phyloP scores from a whole-genome alignment of 2,113 vertebrate species.

The Meriones unguiculatus region DNA sequence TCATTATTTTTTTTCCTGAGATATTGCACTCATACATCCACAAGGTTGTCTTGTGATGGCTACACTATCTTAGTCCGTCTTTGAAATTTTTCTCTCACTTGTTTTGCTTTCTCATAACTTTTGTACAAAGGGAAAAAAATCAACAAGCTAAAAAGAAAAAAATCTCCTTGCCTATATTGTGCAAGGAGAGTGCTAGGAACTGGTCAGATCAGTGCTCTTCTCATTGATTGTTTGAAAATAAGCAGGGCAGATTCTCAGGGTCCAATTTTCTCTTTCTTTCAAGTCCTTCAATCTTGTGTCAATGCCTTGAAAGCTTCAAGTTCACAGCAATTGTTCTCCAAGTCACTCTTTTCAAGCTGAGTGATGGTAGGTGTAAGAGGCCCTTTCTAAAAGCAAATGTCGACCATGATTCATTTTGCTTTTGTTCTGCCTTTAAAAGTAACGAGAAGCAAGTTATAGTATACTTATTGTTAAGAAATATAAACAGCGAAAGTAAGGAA shows the following conservation, averaged over 20 bases:
- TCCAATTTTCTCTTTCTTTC: slow-evolving; percentile 49
- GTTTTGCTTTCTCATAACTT: not conserved
- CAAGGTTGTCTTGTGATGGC: not conserved
- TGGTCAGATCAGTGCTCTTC: slow-evolving; percentile 56
- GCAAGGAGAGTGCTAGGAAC: slow-evolving; percentile 47
- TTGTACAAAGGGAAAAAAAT: slow-evolving; percentile 19
- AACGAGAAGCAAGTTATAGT: not conserved
- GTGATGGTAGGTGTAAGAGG: not conserved
- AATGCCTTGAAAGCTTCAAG: slow-evolving; percentile 55
- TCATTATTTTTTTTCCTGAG: not conserved
- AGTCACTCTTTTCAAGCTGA: not conserved
- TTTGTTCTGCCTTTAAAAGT: not conserved
- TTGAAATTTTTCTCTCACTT: slow-evolving; percentile 52
- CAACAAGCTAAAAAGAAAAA: slow-evolving; percentile 19
- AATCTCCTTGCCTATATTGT: not conserved
- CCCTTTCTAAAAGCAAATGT: not conserved
- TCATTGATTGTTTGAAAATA: slow-evolving; percentile 74
- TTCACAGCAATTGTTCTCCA: slow-evolving; percentile 44
- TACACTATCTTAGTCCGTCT: not conserved
- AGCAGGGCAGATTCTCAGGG: slow-evolving; percentile 54
- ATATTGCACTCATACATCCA: not conserved
- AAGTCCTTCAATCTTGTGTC: slow-evolving; percentile 56
- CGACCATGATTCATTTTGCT: slow-evolving; percentile 30
- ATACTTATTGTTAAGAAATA: slow-evolving; percentile 9
- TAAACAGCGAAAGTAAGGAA: not conserved